Conservation (phyloP, 2,113 vertebrate species). For the Pogona vitticeps region DNA sequence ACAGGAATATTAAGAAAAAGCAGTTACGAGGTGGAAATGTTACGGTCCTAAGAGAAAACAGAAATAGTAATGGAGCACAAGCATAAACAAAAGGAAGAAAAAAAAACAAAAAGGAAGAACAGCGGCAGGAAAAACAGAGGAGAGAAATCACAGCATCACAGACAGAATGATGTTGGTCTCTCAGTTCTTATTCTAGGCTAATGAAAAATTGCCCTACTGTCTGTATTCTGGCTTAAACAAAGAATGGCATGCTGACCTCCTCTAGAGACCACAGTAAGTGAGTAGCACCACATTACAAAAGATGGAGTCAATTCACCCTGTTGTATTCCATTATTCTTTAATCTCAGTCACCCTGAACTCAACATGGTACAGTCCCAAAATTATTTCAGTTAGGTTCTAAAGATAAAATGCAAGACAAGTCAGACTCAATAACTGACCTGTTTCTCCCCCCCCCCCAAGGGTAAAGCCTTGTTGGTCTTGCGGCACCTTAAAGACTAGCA, state of each 20-base stretch:
- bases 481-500: too few species aligned
- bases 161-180: background rate
- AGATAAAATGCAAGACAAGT: background rate
- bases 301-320: background rate
- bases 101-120: background rate
- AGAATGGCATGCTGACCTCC: background rate
- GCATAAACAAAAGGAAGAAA: background rate
- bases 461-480: too few species aligned
- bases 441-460: too few species aligned
- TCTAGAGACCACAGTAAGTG: background rate
- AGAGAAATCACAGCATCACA: background rate
- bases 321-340: background rate
- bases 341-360: background rate
- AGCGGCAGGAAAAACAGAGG: too few species aligned
- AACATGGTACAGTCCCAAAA: background rate
- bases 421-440: background rate
- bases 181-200: background rate
- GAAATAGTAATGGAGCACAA: background rate
- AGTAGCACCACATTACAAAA: background rate
- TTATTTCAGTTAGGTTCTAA: background rate
- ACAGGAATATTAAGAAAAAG: background rate
- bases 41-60: background rate
- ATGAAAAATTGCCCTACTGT: background rate
- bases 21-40: background rate
- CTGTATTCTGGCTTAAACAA: background rate